Conservation (phyloP, 2,113 vertebrate species). For the Callionymus lyra region DNA sequence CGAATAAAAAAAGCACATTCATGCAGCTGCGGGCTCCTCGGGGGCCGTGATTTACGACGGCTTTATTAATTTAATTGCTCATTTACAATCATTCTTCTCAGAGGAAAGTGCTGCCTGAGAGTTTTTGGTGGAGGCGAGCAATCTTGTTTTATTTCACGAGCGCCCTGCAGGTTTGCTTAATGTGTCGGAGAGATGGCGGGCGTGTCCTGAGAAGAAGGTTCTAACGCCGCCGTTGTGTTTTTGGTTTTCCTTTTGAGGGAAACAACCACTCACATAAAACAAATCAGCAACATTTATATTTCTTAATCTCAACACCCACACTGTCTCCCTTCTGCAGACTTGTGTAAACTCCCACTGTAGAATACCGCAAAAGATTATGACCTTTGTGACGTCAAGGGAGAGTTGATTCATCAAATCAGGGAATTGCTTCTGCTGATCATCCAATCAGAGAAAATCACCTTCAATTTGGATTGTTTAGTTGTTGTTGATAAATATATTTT, state of each 20-base stretch:
- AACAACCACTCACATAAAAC: too few species aligned
- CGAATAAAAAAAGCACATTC: conserved; percentile 10
- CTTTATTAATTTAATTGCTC: conserved; percentile 69
- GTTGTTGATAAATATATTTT: too few species aligned
- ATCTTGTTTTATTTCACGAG: conserved; percentile 57
- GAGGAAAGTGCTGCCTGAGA: conserved; percentile 58
- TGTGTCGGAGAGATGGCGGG: conserved; percentile 56
- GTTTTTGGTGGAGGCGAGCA: conserved; percentile 39
- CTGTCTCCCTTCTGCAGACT: too few species aligned
- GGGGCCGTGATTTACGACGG: conserved; percentile 56
- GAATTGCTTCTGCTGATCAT: too few species aligned
- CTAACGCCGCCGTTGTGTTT: too few species aligned
- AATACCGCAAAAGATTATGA: too few species aligned
- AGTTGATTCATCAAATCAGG: too few species aligned
- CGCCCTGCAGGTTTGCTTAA: conserved; percentile 55
- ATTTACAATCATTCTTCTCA: conserved; percentile 54
- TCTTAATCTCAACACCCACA: too few species aligned
- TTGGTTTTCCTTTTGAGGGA: conserved; percentile 13
- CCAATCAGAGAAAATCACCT: too few species aligned
- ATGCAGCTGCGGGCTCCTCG: conserved; percentile 20
- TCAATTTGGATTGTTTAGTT: too few species aligned
- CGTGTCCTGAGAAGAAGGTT: conserved; percentile 41
- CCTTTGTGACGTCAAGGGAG: too few species aligned
- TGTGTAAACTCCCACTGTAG: too few species aligned
- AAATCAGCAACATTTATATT: conserved; percentile 1